Base-by-base conservation (phyloP, 2,797 vertebrate species). In the Philypnodon macrostomus region DNA sequence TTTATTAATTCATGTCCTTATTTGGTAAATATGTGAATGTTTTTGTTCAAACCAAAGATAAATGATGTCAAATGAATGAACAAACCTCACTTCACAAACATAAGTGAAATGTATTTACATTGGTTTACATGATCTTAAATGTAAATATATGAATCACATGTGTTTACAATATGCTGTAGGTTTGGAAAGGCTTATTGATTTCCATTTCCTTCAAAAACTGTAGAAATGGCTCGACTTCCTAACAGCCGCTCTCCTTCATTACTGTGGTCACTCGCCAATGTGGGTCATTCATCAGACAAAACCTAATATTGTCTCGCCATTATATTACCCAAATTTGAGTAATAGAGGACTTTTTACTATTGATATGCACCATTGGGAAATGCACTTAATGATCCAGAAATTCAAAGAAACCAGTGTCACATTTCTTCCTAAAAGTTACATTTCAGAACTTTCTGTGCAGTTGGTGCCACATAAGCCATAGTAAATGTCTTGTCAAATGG, bases 321-420 rank as follows among this genome's bases (percentile, higher is more conserved):
- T 73, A 78, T 82, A 84, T 81, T 67, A 83, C 75, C 61, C 68
- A 68, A 65, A 63, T 73, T 57, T 78, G 71, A 81, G 63, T 80
- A 75, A 35, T n/a, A n/a, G n/a, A 58, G 55, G 56, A 70, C 73
- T 58, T 80, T 58, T 36, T 17, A 47, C 58, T 49, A 62, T 75
- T 79, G 65, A 80, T 73, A 55, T 53, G 63, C 63, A 64, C 33
- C 34, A 53, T 33, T 26, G 48, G 59, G 45, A 67, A 72, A 68
- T 21, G 35, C 64, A 74, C 34, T 46, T 76, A 77, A 83, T 77
- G 69, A 77, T 68, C 63, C 63, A 62, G 66, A 78, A 73, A 77
- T 72, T 40, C 31, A 26, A 26, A 62, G 54, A 60, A 67, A 45
- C 19, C 35, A 6, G 37, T 45, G 33, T 27, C 7, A 58, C 56